A percentile compares a stretch with the other conserved stretches of the same genome.
Evolutionary conservation across 2,113 vertebrate species (phyloP).

Genomic region (Anser brachyrhynchus): DNA sequence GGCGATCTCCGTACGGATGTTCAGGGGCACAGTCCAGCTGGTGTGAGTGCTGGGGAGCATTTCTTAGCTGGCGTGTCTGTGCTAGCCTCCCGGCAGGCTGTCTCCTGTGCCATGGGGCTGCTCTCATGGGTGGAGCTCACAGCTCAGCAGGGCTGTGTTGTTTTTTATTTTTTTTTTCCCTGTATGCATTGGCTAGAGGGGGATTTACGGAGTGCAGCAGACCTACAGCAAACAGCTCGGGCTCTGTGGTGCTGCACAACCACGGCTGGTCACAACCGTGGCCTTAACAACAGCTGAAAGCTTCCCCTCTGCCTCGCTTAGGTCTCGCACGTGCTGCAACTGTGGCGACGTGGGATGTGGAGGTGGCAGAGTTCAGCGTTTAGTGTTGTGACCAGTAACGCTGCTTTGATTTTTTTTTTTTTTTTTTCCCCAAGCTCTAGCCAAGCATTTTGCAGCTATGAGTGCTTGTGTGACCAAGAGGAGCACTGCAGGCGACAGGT

Average conservation of each 20-base stretch:
- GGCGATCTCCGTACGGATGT: background rate
- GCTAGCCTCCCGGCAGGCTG: background rate
- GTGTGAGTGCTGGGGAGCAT: background rate
- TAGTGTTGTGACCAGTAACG: fast-evolving
- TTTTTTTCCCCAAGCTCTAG: background rate
- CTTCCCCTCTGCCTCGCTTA: fast-evolving
- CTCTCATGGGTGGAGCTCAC: background rate
- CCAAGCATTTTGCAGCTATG: fast-evolving
- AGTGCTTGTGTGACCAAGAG: background rate
- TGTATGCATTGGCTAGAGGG: background rate
- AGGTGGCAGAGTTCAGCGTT: background rate
- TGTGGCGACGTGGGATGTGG: background rate
- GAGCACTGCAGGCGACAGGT: background rate
- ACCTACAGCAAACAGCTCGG: background rate
- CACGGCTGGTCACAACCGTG: fast-evolving
- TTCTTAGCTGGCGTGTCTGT: background rate
- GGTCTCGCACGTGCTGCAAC: background rate
- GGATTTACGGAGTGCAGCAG: background rate
- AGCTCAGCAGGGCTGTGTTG: background rate
- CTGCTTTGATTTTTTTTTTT: background rate
- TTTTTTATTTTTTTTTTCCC: background rate
- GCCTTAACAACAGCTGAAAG: background rate
- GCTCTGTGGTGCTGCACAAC: background rate
- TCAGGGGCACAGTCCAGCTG: background rate
- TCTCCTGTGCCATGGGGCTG: fast-evolving